A percentile compares a stretch with the other conserved stretches of the same genome.
phyloP scores from a whole-genome alignment of 2,797 vertebrate species.

The Melanotaenia trifasciata region DNA sequence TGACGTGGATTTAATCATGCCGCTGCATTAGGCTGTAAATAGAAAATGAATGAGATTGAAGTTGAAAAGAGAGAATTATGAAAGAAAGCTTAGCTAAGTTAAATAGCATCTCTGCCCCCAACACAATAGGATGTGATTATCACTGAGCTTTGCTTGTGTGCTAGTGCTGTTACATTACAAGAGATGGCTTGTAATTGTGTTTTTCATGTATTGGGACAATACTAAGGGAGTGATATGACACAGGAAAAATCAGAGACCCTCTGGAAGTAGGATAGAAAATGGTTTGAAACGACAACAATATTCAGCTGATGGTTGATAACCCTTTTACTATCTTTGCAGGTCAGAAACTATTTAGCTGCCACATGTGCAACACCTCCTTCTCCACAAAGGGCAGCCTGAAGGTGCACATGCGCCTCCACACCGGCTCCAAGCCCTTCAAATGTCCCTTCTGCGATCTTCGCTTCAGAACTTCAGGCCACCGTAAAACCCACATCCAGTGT shows the following conservation, averaged over 20 bases:
- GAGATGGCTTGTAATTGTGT: neutral
- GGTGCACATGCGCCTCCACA: conserved; percentile 98
- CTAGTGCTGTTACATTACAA: neutral
- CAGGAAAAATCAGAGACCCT: neutral
- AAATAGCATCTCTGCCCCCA: neutral
- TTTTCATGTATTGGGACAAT: neutral
- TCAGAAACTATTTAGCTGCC: conserved; percentile 97
- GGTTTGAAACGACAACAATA: neutral
- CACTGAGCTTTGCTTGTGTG: neutral
- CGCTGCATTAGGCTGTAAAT: neutral
- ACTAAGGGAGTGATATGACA: neutral
- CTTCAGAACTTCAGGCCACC: conserved; percentile 96
- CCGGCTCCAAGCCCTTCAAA: conserved; percentile 98
- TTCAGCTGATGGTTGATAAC: conserved; percentile 1
- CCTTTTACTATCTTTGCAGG: conserved; percentile 78
- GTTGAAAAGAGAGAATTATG: neutral
- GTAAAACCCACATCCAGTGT: conserved; percentile 98
- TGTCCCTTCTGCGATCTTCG: conserved; percentile 96
- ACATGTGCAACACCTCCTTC: conserved; percentile 98
- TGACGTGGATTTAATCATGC: neutral
- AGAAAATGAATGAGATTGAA: neutral
- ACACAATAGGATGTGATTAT: neutral
- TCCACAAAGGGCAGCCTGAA: conserved; percentile 98
- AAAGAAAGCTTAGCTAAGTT: neutral
- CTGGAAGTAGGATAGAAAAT: neutral